These are phyloP conservation scores for Pinna nobilis DNA, from an alignment of 1,140 invertebrate genomes.

Conservation along the genomic window DNA sequence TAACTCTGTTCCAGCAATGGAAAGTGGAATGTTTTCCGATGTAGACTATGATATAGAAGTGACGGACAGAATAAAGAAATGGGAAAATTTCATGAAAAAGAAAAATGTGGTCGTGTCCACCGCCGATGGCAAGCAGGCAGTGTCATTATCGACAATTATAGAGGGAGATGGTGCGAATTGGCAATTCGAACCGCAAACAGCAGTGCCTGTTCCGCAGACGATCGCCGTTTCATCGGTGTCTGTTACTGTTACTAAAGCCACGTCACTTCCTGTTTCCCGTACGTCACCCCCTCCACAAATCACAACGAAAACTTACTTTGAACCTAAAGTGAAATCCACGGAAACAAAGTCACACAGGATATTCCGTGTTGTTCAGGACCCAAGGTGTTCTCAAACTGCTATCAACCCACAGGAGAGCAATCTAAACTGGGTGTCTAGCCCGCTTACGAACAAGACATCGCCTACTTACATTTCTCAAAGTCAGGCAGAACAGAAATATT, in stretches of 20 bases:
- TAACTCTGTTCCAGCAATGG: constrained; percentile 35
- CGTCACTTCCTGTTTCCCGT: constrained; percentile 20
- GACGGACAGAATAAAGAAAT: constrained; percentile 68
- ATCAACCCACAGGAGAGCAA: neutral
- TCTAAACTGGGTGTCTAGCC: neutral
- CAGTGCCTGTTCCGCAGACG: constrained; percentile 21
- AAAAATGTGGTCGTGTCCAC: constrained; percentile 33
- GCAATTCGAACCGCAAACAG: constrained; percentile 30
- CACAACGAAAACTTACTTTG: constrained; percentile 27
- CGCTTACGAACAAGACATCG: neutral
- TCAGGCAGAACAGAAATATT: neutral
- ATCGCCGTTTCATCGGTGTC: constrained; percentile 40
- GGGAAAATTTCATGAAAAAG: constrained; percentile 67
- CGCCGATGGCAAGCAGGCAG: constrained; percentile 36
- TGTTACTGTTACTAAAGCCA: constrained; percentile 48
- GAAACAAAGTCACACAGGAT: constrained; percentile 60
- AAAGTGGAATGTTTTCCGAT: constrained; percentile 70
- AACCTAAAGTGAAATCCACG: constrained; percentile 57
- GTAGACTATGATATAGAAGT: constrained; percentile 71
- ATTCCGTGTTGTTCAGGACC: constrained; percentile 61
- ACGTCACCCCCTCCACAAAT: neutral
- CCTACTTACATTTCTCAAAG: neutral
- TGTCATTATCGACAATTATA: constrained; percentile 32
- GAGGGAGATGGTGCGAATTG: constrained; percentile 28
- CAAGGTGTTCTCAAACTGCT: constrained; percentile 11